A percentile compares a stretch with the other conserved stretches of the same genome.
Evolutionary conservation across 2,888 invertebrate genomes (phyloP).

Genomic region (Habroteleia sp.): DNA sequence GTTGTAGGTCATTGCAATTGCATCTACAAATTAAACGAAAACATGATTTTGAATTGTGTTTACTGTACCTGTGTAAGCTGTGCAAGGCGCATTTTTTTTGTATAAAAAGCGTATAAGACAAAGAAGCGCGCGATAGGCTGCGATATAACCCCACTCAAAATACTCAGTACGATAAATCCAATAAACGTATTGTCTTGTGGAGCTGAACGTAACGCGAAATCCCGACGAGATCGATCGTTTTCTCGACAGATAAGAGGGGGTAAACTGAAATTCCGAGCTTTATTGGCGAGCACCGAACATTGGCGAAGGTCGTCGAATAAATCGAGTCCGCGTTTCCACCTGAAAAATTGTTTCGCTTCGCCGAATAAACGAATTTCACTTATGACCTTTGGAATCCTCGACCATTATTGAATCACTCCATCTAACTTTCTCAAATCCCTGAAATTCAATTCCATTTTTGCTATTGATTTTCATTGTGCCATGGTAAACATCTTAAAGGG

Average conservation of each 20-base stretch:
- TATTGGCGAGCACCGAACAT: constrained; percentile 57
- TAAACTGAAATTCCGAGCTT: constrained; percentile 55
- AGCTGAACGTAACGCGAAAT: constrained; percentile 57
- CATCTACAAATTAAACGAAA: too few species aligned
- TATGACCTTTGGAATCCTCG: constrained; percentile 61
- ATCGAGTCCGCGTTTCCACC: constrained; percentile 67
- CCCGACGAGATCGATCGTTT: constrained; percentile 61
- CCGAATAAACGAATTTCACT: constrained; percentile 63
- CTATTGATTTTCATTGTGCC: constrained; percentile 42
- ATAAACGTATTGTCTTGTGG: constrained; percentile 65
- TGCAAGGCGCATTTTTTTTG: too few species aligned
- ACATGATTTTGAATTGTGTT: too few species aligned
- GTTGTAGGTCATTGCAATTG: too few species aligned
- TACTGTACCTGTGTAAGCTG: too few species aligned
- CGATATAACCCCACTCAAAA: constrained; percentile 45
- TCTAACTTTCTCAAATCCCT: constrained; percentile 53
- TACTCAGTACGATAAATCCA: constrained; percentile 62
- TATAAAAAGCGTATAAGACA: not conserved
- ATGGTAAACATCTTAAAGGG: constrained; percentile 41
- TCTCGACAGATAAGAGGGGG: constrained; percentile 31
- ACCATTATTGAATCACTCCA: constrained; percentile 58
- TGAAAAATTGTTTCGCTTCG: constrained; percentile 66
- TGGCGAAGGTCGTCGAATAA: constrained; percentile 64
- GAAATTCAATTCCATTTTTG: constrained; percentile 51
- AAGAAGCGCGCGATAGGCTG: constrained; percentile 3